Evolutionary conservation across 2,797 vertebrate species (phyloP).

Genomic region (Ceryle rudis): DNA sequence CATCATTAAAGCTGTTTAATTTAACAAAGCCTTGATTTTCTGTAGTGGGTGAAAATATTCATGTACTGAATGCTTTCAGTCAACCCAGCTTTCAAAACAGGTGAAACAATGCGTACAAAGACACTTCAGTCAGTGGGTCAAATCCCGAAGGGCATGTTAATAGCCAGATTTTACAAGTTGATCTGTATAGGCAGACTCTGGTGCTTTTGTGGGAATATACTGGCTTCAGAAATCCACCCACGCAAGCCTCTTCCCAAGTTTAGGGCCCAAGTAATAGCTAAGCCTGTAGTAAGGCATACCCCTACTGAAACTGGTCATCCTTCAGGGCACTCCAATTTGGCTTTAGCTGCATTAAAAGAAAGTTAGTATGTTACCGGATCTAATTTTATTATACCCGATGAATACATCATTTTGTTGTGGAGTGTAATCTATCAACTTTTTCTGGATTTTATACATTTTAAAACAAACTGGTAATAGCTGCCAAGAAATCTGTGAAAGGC

Average conservation of each 20-base stretch:
- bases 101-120: slow-evolving; percentile 66
- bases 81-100: slow-evolving; percentile 66
- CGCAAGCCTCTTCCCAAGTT: background rate
- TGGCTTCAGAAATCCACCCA: background rate
- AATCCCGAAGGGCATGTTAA: slow-evolving; percentile 33
- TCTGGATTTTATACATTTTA: background rate
- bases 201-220: background rate
- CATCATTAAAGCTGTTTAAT: slow-evolving; percentile 69
- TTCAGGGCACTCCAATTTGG: background rate
- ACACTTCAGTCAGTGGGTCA: background rate
- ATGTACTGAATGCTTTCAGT: slow-evolving; percentile 61
- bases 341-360: background rate
- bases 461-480: background rate
- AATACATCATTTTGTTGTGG: background rate
- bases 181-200: background rate
- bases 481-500: background rate
- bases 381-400: background rate
- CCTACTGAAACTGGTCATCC: background rate
- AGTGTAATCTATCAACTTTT: background rate
- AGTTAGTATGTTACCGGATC: background rate
- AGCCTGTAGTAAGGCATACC: background rate
- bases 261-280: background rate
- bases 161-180: background rate
- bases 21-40: slow-evolving; percentile 80
- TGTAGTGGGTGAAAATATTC: slow-evolving; percentile 76